Evolutionary conservation across 1,140 invertebrate species (phyloP).

Genomic region (Micrasema minimum): DNA sequence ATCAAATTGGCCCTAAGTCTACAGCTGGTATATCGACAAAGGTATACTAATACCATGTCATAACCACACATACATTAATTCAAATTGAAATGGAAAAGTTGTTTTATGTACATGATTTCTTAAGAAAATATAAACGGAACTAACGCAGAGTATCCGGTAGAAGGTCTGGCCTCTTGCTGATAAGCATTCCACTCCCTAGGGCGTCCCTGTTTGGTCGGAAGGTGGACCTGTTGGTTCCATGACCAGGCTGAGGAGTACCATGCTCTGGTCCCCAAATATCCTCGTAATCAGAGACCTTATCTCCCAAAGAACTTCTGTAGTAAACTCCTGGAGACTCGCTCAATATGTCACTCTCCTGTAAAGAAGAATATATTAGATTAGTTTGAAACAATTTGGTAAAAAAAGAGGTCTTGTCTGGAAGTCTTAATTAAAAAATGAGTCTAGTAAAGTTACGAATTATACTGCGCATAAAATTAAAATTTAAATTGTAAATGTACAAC

Average conservation of each 20-base stretch:
- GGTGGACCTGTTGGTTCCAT: slow-evolving; percentile 67
- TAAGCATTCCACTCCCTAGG: slow-evolving; percentile 65
- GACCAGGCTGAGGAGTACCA: slow-evolving; percentile 63
- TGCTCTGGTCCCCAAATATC: slow-evolving; percentile 88
- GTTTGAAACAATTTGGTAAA: too few relatives aligned
- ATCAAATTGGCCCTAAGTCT: too few relatives aligned
- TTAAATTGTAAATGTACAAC: too few relatives aligned
- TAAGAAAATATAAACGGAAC: slow-evolving; percentile 55
- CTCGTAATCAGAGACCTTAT: slow-evolving; percentile 95
- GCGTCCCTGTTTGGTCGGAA: slow-evolving; percentile 66
- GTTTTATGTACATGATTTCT: too few relatives aligned
- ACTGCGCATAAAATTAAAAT: too few relatives aligned
- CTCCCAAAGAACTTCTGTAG: slow-evolving; percentile 85
- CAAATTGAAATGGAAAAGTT: too few relatives aligned
- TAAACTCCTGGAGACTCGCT: slow-evolving; percentile 85
- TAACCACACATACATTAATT: too few relatives aligned
- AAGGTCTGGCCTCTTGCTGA: slow-evolving; percentile 72
- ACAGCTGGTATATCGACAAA: too few relatives aligned
- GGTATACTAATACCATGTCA: too few relatives aligned
- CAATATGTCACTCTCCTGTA: slow-evolving; percentile 85
- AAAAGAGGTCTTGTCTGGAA: too few relatives aligned
- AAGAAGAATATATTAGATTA: slow-evolving; percentile 57
- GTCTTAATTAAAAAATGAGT: too few relatives aligned
- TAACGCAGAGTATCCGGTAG: slow-evolving; percentile 74
- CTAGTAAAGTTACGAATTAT: too few relatives aligned